A percentile compares a stretch with the other conserved stretches of the same genome.
These are phyloP conservation scores for Drosophila tsacasi DNA, from an alignment of 1,140 invertebrate species.

Conservation along the genomic window DNA sequence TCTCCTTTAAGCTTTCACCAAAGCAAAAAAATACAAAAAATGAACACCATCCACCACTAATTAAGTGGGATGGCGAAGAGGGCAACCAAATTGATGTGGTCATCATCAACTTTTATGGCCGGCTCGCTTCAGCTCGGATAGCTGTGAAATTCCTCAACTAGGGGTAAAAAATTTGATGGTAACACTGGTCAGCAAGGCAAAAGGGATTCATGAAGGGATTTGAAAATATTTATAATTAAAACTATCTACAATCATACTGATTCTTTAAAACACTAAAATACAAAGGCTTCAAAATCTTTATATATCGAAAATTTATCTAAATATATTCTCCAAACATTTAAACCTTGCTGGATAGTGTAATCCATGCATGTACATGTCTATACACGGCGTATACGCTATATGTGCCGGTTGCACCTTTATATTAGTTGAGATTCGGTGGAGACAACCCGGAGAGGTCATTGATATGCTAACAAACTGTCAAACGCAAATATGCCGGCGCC, in stretches of 20 bases:
- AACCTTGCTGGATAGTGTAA: not conserved
- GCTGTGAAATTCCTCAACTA: slow-evolving; percentile 20
- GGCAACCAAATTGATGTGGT: slow-evolving; percentile 59
- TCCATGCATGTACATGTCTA: slow-evolving; percentile 4
- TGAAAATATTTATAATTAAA: not conserved
- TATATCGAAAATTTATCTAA: not conserved
- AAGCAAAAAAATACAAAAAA: slow-evolving; percentile 4
- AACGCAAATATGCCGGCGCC: slow-evolving; percentile 64
- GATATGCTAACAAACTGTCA: slow-evolving; percentile 70
- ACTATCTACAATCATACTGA: not conserved
- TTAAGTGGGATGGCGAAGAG: slow-evolving; percentile 47
- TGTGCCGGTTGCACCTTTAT: slow-evolving; percentile 45
- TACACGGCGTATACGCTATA: slow-evolving; percentile 16
- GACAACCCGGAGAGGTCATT: slow-evolving; percentile 48
- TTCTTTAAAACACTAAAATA: no score
- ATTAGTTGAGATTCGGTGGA: slow-evolving; percentile 33
- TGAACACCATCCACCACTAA: slow-evolving; percentile 35
- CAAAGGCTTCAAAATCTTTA: not conserved
- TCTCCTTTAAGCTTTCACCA: slow-evolving; percentile 28
- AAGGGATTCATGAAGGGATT: not conserved
- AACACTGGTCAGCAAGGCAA: not conserved
- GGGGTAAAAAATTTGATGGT: slow-evolving; percentile 26
- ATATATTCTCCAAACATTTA: not conserved
- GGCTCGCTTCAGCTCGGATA: slow-evolving; percentile 7
- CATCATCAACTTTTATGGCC: slow-evolving; percentile 64